phyloP scores from a whole-genome alignment of 2,888 invertebrate genomes.

The Oxytorus armatus region DNA sequence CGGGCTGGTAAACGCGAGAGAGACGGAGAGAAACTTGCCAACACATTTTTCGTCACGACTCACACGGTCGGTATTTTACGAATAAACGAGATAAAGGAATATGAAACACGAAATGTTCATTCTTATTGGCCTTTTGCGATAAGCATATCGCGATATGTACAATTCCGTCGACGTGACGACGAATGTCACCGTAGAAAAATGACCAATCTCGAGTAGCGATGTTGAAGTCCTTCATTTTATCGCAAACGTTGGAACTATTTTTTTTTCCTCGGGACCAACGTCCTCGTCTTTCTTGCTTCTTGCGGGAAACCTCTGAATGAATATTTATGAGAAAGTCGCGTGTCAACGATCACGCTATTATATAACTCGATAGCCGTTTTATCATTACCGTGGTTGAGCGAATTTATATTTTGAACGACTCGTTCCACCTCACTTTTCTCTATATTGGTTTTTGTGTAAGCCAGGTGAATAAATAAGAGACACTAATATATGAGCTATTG shows the following conservation, averaged over 20 bases:
- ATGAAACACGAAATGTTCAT: slow-evolving; percentile 45
- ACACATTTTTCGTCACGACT: neutral
- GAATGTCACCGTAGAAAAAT: slow-evolving; percentile 38
- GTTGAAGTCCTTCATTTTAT: slow-evolving; percentile 1
- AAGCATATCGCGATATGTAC: neutral
- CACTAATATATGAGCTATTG: too few relatives aligned
- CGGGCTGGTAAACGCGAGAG: too few relatives aligned
- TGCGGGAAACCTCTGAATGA: slow-evolving; percentile 46
- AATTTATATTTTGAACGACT: too few relatives aligned
- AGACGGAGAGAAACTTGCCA: too few relatives aligned
- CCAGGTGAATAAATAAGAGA: too few relatives aligned
- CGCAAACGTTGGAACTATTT: slow-evolving; percentile 13
- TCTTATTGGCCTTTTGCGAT: too few relatives aligned
- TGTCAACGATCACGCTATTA: slow-evolving; percentile 56
- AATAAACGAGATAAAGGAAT: slow-evolving; percentile 14
- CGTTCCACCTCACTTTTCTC: too few relatives aligned
- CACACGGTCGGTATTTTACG: neutral
- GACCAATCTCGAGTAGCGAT: slow-evolving; percentile 24
- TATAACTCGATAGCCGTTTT: too few relatives aligned
- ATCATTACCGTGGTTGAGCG: too few relatives aligned
- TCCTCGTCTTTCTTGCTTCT: slow-evolving; percentile 26
- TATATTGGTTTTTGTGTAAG: too few relatives aligned
- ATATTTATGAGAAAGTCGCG: slow-evolving; percentile 64
- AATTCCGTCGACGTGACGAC: slow-evolving; percentile 31
- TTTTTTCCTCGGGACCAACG: slow-evolving; percentile 40